Evolutionary conservation across 2,797 vertebrate species (phyloP), one percentile per base, ranked within the genome.

Genomic region (Hoplostethus atlanticus): DNA sequence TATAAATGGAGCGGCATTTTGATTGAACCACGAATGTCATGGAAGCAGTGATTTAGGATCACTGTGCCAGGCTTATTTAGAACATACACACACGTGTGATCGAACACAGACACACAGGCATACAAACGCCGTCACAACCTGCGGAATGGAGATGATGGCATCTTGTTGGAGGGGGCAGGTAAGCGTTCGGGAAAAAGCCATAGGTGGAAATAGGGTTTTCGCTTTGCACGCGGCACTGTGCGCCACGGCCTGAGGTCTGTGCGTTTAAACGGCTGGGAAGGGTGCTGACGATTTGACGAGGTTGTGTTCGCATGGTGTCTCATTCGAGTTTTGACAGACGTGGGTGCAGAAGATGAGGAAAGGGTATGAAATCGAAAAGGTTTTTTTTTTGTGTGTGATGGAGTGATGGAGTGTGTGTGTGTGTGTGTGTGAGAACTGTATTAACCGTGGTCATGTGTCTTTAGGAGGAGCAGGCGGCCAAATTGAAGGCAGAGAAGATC

Each of bases 401-500:
- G 25, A 31, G 30, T 71, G 42, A 13, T 13, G 52, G 46, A 38
- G 16, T 64, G 38, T 65, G 55, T 60, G 21, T 71, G 38, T 74
- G 57, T 74, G 5, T 9, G 47, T 30, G 21, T 12, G 8, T 68
- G 31, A 47, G 56, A 15, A 12, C 46, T 44, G 17, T 62, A 4
- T 78, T 70, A 66, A 84, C 48, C 1, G 0, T 36, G 51, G 15
- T 70, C 42, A 52, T 34, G 28, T 75, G 16, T 77, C 57, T 82
- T 55, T 34, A 97, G 96, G 96, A 97, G 84, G 96, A 97, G 64
- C 96, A 97, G 80, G 96, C 96, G 78, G 96, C 96, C 80, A 97
- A 96, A 84, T 75, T 95, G 70, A 97, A 97, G 86, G 96, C 96
- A 60, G 96, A 97, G 91, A 97, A 97, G 91, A 97, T 97, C 46